Evolutionary conservation across 2,888 invertebrate species (phyloP).

Genomic region (Candidula unifasciata): DNA sequence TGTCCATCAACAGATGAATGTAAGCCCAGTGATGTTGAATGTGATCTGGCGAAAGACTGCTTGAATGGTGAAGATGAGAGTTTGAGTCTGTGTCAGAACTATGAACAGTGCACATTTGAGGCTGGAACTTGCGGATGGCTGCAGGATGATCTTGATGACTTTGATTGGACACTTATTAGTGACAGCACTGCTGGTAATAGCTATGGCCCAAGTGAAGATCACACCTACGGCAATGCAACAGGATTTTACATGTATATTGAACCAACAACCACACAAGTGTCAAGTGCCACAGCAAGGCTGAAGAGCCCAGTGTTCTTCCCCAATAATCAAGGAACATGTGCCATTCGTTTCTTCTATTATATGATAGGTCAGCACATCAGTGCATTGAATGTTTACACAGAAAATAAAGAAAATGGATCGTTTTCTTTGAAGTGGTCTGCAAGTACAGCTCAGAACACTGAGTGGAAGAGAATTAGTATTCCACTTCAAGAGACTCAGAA

Average conservation of each 20-base stretch:
- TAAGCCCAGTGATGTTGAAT: conserved; percentile 56
- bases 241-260: conserved; percentile 74
- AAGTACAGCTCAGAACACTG: conserved; percentile 55
- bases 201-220: conserved; percentile 72
- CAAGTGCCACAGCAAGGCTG: conserved; percentile 66
- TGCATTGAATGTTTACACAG: conserved; percentile 66
- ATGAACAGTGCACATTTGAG: conserved; percentile 72
- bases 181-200: conserved; percentile 65
- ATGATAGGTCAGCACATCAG: conserved; percentile 70
- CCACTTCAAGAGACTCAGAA: conserved; percentile 59
- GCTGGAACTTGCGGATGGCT: conserved; percentile 70
- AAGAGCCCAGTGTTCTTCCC: conserved; percentile 65
- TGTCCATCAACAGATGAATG: conserved; percentile 59
- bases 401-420: conserved; percentile 63
- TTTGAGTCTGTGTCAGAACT: conserved; percentile 58
- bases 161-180: conserved; percentile 70
- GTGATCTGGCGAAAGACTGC: conserved; percentile 74
- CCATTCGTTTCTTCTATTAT: conserved; percentile 73
- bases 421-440: conserved; percentile 60
- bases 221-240: conserved; percentile 65
- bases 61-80: conserved; percentile 72
- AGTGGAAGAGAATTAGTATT: conserved; percentile 67
- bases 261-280: conserved; percentile 61
- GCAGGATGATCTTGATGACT: conserved; percentile 67
- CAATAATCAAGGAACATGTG: conserved; percentile 59